Percentiles rank a stretch among this genome's conserved stretches.
These are phyloP conservation scores for Endomychus coccineus DNA, from an alignment of 2,888 invertebrate species.

Conservation along the genomic window DNA sequence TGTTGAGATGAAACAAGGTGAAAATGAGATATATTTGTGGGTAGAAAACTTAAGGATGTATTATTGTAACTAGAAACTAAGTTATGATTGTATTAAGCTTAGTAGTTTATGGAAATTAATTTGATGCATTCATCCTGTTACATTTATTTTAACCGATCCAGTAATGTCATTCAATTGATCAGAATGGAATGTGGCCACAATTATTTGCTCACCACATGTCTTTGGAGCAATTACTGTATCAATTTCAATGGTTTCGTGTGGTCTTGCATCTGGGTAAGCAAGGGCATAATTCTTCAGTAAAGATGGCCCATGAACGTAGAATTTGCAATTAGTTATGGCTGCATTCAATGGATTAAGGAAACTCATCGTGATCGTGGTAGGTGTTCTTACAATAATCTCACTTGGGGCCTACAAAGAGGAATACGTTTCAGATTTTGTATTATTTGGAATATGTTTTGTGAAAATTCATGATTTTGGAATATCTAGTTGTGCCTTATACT, in stretches of 20 bases:
- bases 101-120: too few species aligned
- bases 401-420: conserved; percentile 53
- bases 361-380: conserved; percentile 50
- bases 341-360: conserved; percentile 65
- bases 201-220: conserved; percentile 55
- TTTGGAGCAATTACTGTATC: conserved; percentile 56
- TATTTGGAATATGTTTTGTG: too few species aligned
- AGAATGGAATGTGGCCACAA: conserved; percentile 65
- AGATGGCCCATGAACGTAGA: conserved; percentile 64
- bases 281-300: conserved; percentile 53
- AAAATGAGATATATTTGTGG: too few species aligned
- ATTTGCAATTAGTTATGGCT: conserved; percentile 57
- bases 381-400: conserved; percentile 51
- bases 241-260: conserved; percentile 49
- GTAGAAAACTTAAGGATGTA: too few species aligned
- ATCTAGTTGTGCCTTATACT: too few species aligned
- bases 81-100: too few species aligned
- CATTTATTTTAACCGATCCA: conserved; percentile 57
- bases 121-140: too few species aligned
- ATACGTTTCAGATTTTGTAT: too few species aligned
- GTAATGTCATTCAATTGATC: conserved; percentile 61
- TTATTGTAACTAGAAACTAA: too few species aligned
- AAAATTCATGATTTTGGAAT: too few species aligned
- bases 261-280: conserved; percentile 49
- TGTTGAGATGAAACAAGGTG: too few species aligned